Base-by-base conservation (phyloP, 2,888 invertebrate species). In the Caenorhabditis doughertyi region DNA sequence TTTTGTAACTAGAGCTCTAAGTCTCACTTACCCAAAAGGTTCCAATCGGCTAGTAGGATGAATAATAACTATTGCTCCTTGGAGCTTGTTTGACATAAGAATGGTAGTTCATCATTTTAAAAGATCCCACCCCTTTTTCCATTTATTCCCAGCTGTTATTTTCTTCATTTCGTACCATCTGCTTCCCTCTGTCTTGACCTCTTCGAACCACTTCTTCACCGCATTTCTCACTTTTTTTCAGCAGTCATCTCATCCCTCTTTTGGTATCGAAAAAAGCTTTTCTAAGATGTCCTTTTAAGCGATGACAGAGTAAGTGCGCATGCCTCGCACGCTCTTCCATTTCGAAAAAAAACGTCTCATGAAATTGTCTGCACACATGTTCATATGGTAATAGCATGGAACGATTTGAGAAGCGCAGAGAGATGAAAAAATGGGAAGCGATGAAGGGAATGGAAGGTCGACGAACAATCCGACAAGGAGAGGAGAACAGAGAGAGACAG, bases 311-410 rank as follows among this genome's bases (percentile, higher is more conserved):
- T 13, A n/a, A 18, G 7, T n/a, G 42, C 35, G 74, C 56, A 25
- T 25, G 32, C 64, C 18, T 23, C 44, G 47, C 42, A 21, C 58
- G 56, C 47, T 27, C 70, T 16, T 27, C 27, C 32, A 16, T 5
- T 16, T 42, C 8, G 13, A n/a, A 47, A 56, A 64, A 65, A 67
- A 67, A 56, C 49, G 29, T 35, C 32, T 51, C 65, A 74, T 67
- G 74, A 64, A 73, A 55, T 64, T 42, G 62, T 73, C 73, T 55
- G 55, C 53, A 55, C 62, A 58, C 27, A 60, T 60, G 64, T 49
- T 49, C 64, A 65, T 65, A 21, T 47, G 11, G 29, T 35, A 49
- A 71, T 29, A 21, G 32, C 13, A 51, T 49, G 55, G n/a, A 42
- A 60, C 35, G 16, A 21, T 23, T 44, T n/a, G 49, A 39, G 68